Conservation (phyloP, 1,140 invertebrate genomes). For the Penaeus indicus region DNA sequence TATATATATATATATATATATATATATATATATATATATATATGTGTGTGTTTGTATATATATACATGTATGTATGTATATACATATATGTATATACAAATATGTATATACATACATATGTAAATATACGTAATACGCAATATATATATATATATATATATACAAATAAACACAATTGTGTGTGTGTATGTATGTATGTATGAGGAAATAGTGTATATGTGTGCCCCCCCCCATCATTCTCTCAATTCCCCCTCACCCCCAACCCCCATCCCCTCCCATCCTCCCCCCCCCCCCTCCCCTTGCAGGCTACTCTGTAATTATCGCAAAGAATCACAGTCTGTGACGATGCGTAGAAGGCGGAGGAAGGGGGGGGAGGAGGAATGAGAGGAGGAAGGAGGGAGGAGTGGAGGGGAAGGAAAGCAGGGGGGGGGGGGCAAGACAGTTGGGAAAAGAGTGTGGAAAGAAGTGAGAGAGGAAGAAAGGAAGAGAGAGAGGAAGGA, state of each 20-base stretch:
- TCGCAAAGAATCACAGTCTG: neutral
- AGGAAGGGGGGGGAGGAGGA: neutral
- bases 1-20: too few species aligned
- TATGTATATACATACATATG: too few species aligned
- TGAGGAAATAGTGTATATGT: neutral
- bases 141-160: slow-evolving; percentile 23
- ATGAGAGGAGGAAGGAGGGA: neutral
- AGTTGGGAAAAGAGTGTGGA: neutral
- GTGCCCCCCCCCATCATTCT: neutral
- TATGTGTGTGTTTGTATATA: too few species aligned
- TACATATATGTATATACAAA: too few species aligned
- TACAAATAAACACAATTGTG: neutral
- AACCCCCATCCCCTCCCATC: neutral
- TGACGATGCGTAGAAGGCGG: neutral
- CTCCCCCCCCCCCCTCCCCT: neutral
- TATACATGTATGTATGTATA: too few species aligned
- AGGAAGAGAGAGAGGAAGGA: neutral
- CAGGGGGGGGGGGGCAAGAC: neutral
- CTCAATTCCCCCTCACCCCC: neutral
- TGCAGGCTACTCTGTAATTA: too few species aligned
- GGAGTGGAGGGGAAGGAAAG: neutral
- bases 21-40: too few species aligned
- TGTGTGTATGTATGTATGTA: neutral
- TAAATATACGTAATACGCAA: neutral
- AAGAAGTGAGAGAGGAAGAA: neutral